Evolutionary conservation across 2,888 invertebrate species (phyloP).

Genomic region (Drosophila siamana): DNA sequence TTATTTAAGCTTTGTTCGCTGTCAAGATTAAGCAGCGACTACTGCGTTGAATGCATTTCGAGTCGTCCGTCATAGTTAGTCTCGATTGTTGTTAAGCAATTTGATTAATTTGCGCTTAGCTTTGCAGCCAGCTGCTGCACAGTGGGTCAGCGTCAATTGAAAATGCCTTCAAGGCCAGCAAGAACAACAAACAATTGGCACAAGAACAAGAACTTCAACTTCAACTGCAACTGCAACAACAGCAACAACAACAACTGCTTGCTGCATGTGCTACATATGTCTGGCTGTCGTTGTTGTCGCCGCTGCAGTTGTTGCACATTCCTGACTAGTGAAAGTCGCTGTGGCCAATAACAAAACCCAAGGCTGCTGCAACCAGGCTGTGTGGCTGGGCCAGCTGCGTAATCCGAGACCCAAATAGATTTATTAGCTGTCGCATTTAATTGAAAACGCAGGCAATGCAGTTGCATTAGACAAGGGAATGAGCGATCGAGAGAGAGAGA

Average conservation of each 20-base stretch:
- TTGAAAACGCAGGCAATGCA: conserved; percentile 39
- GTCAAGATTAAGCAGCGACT: not conserved
- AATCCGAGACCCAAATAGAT: conserved; percentile 64
- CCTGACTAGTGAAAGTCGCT: conserved; percentile 68
- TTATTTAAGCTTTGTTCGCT: too few species aligned
- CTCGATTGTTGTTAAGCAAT: not conserved
- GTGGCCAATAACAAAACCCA: conserved; percentile 38
- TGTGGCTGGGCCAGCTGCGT: conserved; percentile 33
- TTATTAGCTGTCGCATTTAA: conserved; percentile 55
- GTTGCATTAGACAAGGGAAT: conserved; percentile 18
- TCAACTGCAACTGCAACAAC: conserved; percentile 7
- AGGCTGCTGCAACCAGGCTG: conserved; percentile 42
- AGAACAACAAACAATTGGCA: conserved; percentile 22
- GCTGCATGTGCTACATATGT: conserved; percentile 13
- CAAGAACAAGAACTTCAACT: conserved; percentile 29
- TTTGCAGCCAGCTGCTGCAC: conserved; percentile 33
- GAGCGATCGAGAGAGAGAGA: conserved; percentile 2
- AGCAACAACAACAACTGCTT: conserved; percentile 4
- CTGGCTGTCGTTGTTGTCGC: conserved; percentile 31
- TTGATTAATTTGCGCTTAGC: conserved; percentile 15
- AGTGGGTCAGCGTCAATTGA: conserved; percentile 48
- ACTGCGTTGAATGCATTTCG: too few species aligned
- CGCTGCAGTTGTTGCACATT: conserved; percentile 55
- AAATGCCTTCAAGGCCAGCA: conserved; percentile 47
- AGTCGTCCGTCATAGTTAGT: conserved; percentile 5